These are phyloP conservation scores for Speoplatyrhinus poulsoni DNA, from an alignment of 2,113 vertebrate species.

Conservation along the genomic window DNA sequence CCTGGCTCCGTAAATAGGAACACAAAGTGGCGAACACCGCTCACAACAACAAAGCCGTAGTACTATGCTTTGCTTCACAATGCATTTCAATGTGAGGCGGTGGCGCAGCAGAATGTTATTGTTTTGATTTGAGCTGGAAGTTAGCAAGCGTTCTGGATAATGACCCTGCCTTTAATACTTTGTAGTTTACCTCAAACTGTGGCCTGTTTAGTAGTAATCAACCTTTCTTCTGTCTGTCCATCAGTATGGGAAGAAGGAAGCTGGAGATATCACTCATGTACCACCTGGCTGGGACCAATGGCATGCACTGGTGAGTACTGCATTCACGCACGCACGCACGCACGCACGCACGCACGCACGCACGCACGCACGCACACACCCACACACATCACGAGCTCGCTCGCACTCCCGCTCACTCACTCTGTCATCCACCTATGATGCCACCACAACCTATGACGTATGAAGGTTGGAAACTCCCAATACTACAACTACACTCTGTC, in stretches of 20 bases:
- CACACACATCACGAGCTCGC: neutral
- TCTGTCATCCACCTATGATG: neutral
- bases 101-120: too few relatives aligned
- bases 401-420: too few relatives aligned
- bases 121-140: too few relatives aligned
- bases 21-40: too few relatives aligned
- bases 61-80: too few relatives aligned
- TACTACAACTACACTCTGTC: conserved; percentile 84
- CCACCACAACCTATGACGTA: neutral
- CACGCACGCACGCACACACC: neutral
- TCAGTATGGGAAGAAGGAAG: conserved; percentile 72
- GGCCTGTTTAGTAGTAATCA: neutral
- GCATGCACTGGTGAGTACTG: conserved; percentile 74
- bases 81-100: too few relatives aligned
- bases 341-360: neutral
- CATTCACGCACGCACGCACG: neutral
- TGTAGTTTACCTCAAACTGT: neutral
- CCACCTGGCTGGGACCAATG: conserved; percentile 81
- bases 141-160: too few relatives aligned
- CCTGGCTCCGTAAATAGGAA: too few relatives aligned
- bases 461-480: conserved; percentile 78
- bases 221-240: neutral
- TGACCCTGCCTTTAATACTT: too few relatives aligned
- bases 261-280: conserved; percentile 63
- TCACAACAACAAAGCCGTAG: too few relatives aligned